These are phyloP conservation scores for Xanthorhoe spadicearia DNA, from an alignment of 2,888 invertebrate species.

Conservation along the genomic window DNA sequence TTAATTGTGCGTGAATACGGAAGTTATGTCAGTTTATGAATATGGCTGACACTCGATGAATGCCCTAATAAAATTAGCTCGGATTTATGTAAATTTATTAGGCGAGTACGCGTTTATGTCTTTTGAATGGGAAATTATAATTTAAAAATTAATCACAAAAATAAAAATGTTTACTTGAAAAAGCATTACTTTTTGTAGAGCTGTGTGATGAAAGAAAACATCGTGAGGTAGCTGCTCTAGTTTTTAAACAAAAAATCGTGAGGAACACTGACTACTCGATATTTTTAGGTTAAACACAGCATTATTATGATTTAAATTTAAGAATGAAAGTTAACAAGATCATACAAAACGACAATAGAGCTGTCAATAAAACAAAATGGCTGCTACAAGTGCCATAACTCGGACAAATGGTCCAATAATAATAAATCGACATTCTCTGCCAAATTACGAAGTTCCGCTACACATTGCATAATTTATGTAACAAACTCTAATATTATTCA, in stretches of 20 bases:
- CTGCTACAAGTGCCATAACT: neutral
- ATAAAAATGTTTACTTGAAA: too few relatives aligned
- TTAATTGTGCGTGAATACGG: conserved; percentile 34
- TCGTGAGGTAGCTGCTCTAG: too few relatives aligned
- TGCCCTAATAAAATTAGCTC: neutral
- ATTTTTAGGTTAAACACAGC: too few relatives aligned
- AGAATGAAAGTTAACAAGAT: neutral
- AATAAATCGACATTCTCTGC: conserved; percentile 29
- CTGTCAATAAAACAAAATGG: neutral
- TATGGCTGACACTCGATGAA: neutral
- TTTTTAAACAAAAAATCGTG: too few relatives aligned
- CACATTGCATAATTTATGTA: conserved; percentile 24
- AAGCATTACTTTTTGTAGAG: too few relatives aligned
- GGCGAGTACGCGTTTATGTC: neutral
- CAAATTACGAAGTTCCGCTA: conserved; percentile 23
- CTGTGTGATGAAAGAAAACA: too few relatives aligned
- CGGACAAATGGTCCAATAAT: conserved; percentile 8
- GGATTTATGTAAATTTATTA: neutral
- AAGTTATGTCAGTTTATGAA: conserved; percentile 20
- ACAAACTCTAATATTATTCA: conserved; percentile 30
- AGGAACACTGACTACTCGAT: too few relatives aligned
- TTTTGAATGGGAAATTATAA: conserved; percentile 2
- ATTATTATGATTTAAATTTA: too few relatives aligned
- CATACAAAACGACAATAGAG: neutral
- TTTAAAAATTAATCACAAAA: too few relatives aligned